phyloP scores from a whole-genome alignment of 2,797 vertebrate species.

The Chromis chromis region DNA sequence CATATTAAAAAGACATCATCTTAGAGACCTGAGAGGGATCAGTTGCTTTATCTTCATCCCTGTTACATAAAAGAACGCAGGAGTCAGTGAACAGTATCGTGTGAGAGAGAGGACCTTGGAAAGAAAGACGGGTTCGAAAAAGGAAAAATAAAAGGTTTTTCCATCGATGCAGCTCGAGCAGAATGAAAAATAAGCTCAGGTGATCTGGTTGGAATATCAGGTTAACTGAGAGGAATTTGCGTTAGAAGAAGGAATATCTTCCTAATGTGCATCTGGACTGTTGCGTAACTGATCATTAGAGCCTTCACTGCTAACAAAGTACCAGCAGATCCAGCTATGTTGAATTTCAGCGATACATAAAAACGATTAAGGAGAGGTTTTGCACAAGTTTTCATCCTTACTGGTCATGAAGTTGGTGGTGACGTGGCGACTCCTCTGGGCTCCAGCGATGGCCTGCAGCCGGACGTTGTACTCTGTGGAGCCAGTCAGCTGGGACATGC shows the following conservation, averaged over 20 bases:
- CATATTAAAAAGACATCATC: conserved; percentile 42
- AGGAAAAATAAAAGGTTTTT: conserved; percentile 15
- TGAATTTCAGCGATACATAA: background rate
- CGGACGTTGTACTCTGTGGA: conserved; percentile 88
- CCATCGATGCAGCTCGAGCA: conserved; percentile 15
- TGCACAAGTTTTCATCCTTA: conserved; percentile 69
- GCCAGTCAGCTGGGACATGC: conserved; percentile 85
- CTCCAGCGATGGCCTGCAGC: conserved; percentile 86
- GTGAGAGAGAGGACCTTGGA: background rate
- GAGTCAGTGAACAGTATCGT: background rate
- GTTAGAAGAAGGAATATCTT: background rate
- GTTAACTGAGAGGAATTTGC: conserved; percentile 35
- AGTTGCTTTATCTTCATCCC: conserved; percentile 10
- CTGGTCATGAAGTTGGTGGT: conserved; percentile 89
- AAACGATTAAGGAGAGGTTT: background rate
- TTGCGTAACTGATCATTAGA: background rate
- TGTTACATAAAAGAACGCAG: background rate
- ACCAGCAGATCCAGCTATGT: no score
- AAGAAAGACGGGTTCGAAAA: background rate
- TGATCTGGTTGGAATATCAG: conserved; percentile 41
- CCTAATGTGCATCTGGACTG: conserved; percentile 21
- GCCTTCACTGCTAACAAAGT: background rate
- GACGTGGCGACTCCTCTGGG: conserved; percentile 84
- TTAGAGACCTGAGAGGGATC: background rate
- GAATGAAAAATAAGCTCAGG: conserved; percentile 47